These are phyloP conservation scores for Glaucidium brasilianum DNA, from an alignment of 2,113 vertebrate species.

Conservation along the genomic window DNA sequence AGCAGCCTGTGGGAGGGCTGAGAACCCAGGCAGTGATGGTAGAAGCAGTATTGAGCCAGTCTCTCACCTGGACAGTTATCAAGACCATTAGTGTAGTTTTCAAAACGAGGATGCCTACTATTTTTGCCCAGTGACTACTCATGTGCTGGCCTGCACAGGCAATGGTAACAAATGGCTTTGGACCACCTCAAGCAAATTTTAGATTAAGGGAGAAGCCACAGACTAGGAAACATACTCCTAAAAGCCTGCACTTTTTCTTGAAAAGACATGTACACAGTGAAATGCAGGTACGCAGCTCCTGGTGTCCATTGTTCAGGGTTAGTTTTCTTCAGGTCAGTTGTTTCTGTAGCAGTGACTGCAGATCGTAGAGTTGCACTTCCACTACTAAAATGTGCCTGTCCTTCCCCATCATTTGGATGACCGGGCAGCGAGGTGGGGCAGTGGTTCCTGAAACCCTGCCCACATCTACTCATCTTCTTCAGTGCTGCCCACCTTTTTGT, in stretches of 20 bases:
- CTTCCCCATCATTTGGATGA: rapidly evolving
- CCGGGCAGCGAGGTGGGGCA: neutral
- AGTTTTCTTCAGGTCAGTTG: neutral
- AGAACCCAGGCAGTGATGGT: neutral
- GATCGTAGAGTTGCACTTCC: neutral
- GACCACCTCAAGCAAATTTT: neutral
- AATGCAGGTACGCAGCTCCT: neutral
- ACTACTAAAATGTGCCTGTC: too few relatives aligned
- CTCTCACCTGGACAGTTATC: neutral
- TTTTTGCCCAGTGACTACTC: neutral
- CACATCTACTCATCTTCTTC: neutral
- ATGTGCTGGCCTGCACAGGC: neutral
- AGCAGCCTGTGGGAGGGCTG: neutral
- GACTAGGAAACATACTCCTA: neutral
- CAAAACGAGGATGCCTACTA: neutral
- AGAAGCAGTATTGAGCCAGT: neutral
- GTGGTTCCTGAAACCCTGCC: neutral
- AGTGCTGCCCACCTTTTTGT: neutral
- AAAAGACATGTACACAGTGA: neutral
- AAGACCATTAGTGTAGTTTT: neutral
- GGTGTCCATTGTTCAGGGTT: neutral
- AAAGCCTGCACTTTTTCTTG: neutral
- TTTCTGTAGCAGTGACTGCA: neutral
- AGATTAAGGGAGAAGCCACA: neutral
- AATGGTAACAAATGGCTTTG: neutral